phyloP scores from a whole-genome alignment of 2,113 vertebrate species.

The Oreotragus oreotragus region DNA sequence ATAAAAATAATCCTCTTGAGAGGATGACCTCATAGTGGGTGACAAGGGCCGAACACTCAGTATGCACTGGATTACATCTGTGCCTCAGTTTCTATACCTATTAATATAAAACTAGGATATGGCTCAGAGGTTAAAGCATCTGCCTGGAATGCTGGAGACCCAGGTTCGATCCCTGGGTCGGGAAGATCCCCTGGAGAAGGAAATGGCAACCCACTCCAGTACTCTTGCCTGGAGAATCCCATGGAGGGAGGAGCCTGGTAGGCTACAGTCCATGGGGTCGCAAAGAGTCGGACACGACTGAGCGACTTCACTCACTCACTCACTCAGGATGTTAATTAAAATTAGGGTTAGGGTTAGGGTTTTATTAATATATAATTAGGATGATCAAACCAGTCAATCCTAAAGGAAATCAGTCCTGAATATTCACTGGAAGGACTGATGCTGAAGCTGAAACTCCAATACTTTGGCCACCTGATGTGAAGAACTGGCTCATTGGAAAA shows the following conservation, averaged over 20 bases:
- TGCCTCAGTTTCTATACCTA: background rate
- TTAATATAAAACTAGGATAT: background rate
- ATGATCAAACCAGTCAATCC: background rate
- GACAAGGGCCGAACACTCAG: background rate
- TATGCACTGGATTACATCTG: background rate
- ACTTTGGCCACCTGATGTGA: background rate
- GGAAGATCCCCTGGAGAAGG: too few species aligned
- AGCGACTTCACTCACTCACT: too few species aligned
- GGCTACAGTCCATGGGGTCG: too few species aligned
- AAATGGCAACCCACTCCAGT: too few species aligned
- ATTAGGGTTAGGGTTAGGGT: background rate
- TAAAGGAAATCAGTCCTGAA: background rate
- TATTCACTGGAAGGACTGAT: background rate
- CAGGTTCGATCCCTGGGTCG: too few species aligned
- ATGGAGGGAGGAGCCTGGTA: too few species aligned
- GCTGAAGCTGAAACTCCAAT: background rate
- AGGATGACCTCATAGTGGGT: background rate
- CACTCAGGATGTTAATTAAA: too few species aligned
- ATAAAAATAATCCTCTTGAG: background rate
- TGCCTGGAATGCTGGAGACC: too few species aligned
- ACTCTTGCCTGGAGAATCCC: too few species aligned
- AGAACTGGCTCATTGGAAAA: background rate
- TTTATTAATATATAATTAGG: background rate
- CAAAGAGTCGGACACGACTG: too few species aligned
- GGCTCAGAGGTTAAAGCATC: too few species aligned